Conservation (phyloP, 2,113 vertebrate species). For the Podiceps cristatus region DNA sequence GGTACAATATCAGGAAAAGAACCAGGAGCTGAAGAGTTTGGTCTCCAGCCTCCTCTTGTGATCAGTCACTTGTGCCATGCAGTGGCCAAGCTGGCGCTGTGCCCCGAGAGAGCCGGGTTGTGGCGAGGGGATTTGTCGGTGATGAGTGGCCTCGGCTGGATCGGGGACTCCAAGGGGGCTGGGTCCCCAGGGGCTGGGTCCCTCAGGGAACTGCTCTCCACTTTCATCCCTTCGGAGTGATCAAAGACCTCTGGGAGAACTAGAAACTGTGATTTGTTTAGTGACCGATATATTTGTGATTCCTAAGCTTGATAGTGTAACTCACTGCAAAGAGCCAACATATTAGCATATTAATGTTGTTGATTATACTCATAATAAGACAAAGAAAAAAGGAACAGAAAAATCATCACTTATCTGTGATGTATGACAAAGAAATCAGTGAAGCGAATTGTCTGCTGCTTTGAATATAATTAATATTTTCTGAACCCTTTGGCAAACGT, state of each 20-base stretch:
- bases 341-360: neutral
- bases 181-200: neutral
- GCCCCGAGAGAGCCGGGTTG: rapidly evolving
- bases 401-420: neutral
- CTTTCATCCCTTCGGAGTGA: rapidly evolving
- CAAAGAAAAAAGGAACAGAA: neutral
- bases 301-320: neutral
- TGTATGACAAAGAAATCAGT: neutral
- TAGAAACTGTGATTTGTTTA: neutral
- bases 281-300: neutral
- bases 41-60: neutral
- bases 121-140: no score
- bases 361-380: neutral
- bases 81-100: rapidly evolving
- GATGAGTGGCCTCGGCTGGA: rapidly evolving
- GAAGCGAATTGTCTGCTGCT: neutral
- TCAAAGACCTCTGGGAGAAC: neutral
- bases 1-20: neutral
- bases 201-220: rapidly evolving
- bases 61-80: neutral
- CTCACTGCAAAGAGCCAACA: neutral
- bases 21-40: neutral
- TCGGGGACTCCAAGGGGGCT: rapidly evolving
- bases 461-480: conserved; percentile 22
- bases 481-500: neutral